Base-by-base conservation (phyloP, 1,140 invertebrate genomes). In the Ladona fulva region DNA sequence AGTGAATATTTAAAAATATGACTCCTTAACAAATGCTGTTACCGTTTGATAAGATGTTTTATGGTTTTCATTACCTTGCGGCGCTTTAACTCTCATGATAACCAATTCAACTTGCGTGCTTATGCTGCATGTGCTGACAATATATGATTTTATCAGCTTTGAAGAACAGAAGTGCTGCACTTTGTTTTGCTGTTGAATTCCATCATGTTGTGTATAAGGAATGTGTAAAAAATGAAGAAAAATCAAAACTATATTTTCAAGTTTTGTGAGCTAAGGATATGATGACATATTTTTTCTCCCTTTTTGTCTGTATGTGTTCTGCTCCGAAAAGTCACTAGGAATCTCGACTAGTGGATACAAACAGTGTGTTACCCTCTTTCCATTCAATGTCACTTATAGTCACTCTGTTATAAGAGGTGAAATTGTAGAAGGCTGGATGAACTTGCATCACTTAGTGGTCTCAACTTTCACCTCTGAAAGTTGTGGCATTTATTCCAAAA, bases 241-340 rank as follows among this genome's bases (percentile, higher is more conserved):
- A 66, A 66, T 66, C 52, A 66, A 66, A 66, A 66, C 52, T 66
- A 66, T 66, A 66, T 66, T 66, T 66, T 66, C 16, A 66, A 66
- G 29, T 22, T 66, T 66, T 6, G 52, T 66, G 52, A 66, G 52
- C 52, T 66, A 66, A 66, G 52, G 14, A 22, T 66, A 66, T 66
- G n/a, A 19, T 66, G 52, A 66, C 52, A 66, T 66, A 66, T 66
- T 66, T 66, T 66, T 66, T 66, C 52, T 12, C 52, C 52, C n/a
- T 6, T 66, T 66, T 66, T 66, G 52, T 66, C n/a, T 66, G 52
- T 19, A 37, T 37, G 52, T 66, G 52, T 66, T 19, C 52, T 22
- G n/a, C 3, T 66, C 16, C 14, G 52, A 66, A 52, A 10, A 19
- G 52, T 66, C n/a, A 22, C 52, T 52, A 52, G 44, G 19, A 52